Evolutionary conservation across 1,140 invertebrate genomes (phyloP), one percentile per base, ranked within the genome.

Genomic region (Drosophila paulistorum): DNA sequence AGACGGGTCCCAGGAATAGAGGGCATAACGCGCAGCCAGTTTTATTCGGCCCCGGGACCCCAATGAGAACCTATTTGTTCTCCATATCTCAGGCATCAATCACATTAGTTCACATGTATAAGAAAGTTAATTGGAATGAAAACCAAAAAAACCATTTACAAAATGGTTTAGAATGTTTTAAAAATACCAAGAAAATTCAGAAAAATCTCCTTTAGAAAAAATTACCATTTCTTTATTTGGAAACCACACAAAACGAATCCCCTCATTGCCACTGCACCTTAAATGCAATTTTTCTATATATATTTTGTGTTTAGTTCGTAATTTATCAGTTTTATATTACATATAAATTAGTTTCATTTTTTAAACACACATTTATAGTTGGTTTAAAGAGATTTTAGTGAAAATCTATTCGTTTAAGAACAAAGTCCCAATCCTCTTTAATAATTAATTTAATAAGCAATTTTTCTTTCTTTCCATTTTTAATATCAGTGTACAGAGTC

Each of bases 271-370:
- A 67, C 33, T 42, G 41, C 72, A 63, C 65, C 65, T 61, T 77
- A 74, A 87, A 83, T 72, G 83, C 83, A 87, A 89, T 89, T 71
- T 62, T 89, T 89, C 75, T 76, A 70, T 77, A 79, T 83, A 83
- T 71, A 54, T 33, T 69, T 86, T 87, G 70, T 87, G 80, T 89
- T 62, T 89, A 83, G 84, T 65, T 79, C 48, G 74, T 86, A 86
- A 71, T 71, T 83, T 89, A 83, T 83, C 48, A 62, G 74, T 67
- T 85, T 61, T 65, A 82, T 74, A 82, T 9, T 87, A 73, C 30
- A 30, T 30, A 30, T 86, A 89, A 83, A 71, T 80, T 87, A 87
- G 84, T 77, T 77, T 87, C 83, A 67, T 77, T 77, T 71, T 87
- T 62, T 87, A 83, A 65, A 89, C 68, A 65, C 66, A 79, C 73